Conservation (phyloP, 2,113 vertebrate genomes). For the rat (Rattus norvegicus) region GRCr8 NC_086026.1:70337501-70338000, state of each 20-base stretch:
- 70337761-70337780: not conserved
- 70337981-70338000: conserved; percentile 45
- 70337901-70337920: not conserved
- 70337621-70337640: not conserved
- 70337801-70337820: conserved; percentile 24
- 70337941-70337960: conserved; percentile 42
- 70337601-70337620: too few species aligned
- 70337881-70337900: conserved; percentile 39
- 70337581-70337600: not conserved
- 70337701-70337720: too few species aligned
- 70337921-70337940: not conserved
- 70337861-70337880: not conserved
- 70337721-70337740: too few species aligned
- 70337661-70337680: not conserved
- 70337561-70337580: too few species aligned
- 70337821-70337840: not conserved
- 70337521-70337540: not conserved
- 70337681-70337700: not conserved
- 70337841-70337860: not conserved
- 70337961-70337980: conserved; percentile 30
- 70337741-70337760: too few species aligned
- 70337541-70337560: accelerated
- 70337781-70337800: conserved; percentile 21
- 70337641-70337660: not conserved
- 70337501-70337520: not conserved